These are phyloP conservation scores for Bucco capensis DNA, from an alignment of 2,113 vertebrate species.

Conservation along the genomic window DNA sequence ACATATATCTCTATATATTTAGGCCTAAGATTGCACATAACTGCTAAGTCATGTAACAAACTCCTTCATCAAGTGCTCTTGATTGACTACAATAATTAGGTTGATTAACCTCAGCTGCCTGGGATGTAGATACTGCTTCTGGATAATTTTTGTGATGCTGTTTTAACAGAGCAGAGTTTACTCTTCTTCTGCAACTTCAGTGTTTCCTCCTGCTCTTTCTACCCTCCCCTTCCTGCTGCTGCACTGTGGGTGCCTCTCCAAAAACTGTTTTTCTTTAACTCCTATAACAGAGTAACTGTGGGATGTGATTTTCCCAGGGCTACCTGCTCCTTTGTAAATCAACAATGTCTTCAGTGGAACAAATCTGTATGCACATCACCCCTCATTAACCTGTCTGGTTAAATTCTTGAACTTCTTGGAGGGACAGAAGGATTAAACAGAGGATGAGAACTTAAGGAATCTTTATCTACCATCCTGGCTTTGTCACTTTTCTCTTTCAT, in stretches of 20 bases:
- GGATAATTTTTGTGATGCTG: background rate
- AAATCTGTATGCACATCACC: background rate
- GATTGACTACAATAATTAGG: background rate
- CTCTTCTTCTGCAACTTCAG: background rate
- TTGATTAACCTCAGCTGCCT: background rate
- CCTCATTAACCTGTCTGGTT: background rate
- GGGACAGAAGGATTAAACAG: background rate
- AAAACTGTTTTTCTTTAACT: background rate
- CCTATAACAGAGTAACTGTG: background rate
- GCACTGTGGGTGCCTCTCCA: background rate
- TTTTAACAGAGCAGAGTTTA: background rate
- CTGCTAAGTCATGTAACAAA: background rate
- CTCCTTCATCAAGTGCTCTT: background rate
- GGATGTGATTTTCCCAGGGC: background rate
- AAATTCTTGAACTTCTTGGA: background rate
- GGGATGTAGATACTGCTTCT: background rate
- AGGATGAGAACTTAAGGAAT: background rate
- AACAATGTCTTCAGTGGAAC: background rate
- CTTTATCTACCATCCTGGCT: background rate
- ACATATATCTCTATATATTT: background rate
- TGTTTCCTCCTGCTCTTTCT: background rate
- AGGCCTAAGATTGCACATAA: background rate
- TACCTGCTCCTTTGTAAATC: background rate
- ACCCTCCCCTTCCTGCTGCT: background rate
- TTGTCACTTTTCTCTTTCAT: background rate